Evolutionary conservation across 30 jellyfish, hydroid and myxozoan genomes (phyloP), one percentile per base, ranked within the genome.

Genomic region (Hydra vulgaris): DNA sequence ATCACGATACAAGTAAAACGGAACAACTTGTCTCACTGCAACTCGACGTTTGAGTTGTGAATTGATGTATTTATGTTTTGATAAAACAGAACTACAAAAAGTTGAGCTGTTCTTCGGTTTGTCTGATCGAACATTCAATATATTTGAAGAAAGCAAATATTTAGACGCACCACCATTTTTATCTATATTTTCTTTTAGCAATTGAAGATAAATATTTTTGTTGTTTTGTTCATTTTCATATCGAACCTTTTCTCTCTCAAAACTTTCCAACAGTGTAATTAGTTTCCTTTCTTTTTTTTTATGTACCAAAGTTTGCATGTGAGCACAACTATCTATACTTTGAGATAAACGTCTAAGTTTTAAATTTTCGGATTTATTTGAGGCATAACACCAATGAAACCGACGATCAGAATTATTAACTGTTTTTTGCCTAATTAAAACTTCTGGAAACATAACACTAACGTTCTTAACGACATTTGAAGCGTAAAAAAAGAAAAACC

Each of bases 281-380:
- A 88, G 77, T 22, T 82, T 89, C 18, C 69, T 79, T 74, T 88
- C 89, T 71, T 88, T 94, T 23, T 73, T 83, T 27, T 85, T 79
- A 74, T 19, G 82, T 20, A 79, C 71, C 54, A 20, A 80, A 23
- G 67, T 26, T 70, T 88, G 96, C 8, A 82, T 86, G 18, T 83
- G 83, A 66, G 89, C 78, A 54, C 96, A 74, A 77, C 94, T 88
- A 69, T 88, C 96, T 12, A 88, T 88, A 16, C 95, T 89, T 75
- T 82, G 83, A 53, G 93, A 73, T 15, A 88, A 86, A 27, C 83
- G 80, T 19, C 76, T 22, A 23, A 80, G 61, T 66, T 78, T 82
- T 71, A 88, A 82, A 25, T 88, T 88, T 66, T 88, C 96, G 5
- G 96, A 94, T 74, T 88, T 85, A 72, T 88, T 88, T 7, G 94